Evolutionary conservation across 53 echinoderm and acorn worm genomes (phyloP).

Genomic region (Patiria pectinifera): DNA sequence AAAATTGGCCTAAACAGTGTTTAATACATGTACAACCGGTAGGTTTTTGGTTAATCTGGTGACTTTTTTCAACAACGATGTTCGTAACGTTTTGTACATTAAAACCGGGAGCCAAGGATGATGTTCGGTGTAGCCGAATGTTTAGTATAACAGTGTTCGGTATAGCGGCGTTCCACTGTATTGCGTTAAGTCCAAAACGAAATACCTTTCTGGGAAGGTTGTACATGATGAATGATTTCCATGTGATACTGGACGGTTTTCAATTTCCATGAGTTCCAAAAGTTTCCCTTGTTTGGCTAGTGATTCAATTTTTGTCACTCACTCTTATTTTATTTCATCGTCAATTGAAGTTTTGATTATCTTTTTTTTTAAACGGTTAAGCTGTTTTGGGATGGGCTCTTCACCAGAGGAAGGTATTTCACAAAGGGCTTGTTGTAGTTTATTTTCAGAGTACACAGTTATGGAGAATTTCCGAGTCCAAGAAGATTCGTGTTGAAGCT

Average conservation of each 20-base stretch:
- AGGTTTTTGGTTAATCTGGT: too few relatives aligned
- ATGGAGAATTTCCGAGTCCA: background rate
- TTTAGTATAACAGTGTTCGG: background rate
- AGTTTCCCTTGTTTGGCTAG: background rate
- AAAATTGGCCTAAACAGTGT: too few relatives aligned
- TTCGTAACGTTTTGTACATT: too few relatives aligned
- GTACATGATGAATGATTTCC: constrained; percentile 9
- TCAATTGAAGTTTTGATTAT: background rate
- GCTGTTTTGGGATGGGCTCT: too few relatives aligned
- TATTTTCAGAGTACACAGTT: background rate
- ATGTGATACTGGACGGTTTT: background rate
- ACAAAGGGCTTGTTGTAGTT: background rate
- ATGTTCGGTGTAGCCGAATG: too few relatives aligned
- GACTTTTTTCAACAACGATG: too few relatives aligned
- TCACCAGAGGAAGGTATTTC: background rate
- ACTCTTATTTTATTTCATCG: background rate
- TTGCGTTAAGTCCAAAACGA: background rate
- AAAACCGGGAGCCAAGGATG: too few relatives aligned
- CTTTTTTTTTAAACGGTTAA: background rate
- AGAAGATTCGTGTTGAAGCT: background rate
- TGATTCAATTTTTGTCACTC: background rate
- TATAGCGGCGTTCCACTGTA: too few relatives aligned
- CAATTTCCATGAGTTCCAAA: background rate
- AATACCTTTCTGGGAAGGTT: background rate
- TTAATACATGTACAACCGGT: too few relatives aligned